Evolutionary conservation across 2,888 invertebrate genomes (phyloP).

Genomic region (Rhagophthalmus giganteus): DNA sequence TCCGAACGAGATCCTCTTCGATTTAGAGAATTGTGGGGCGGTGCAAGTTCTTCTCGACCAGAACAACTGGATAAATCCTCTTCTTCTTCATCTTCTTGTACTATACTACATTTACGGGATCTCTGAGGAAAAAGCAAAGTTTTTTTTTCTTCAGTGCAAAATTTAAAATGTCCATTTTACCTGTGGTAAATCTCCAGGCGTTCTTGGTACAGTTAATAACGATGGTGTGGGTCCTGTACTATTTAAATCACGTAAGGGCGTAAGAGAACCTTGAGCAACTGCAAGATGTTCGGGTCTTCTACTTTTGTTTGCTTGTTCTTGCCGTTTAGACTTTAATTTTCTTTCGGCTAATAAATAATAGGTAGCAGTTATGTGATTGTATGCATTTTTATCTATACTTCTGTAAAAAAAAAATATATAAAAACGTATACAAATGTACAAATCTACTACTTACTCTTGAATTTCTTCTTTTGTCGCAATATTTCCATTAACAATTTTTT

Average conservation of each 20-base stretch:
- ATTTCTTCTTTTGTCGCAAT: constrained; percentile 95
- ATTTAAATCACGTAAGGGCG: constrained; percentile 43
- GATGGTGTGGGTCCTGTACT: constrained; percentile 47
- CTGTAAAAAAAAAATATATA: constrained; percentile 55
- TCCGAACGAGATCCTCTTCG: constrained; percentile 79
- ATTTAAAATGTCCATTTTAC: constrained; percentile 48
- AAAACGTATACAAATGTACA: constrained; percentile 1
- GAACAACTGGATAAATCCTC: constrained; percentile 69
- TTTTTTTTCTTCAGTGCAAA: constrained; percentile 4
- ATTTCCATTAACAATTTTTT: constrained; percentile 94
- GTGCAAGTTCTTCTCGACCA: constrained; percentile 61
- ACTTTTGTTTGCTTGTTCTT: constrained; percentile 60
- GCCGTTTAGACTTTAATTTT: constrained; percentile 78
- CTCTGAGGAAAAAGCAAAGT: constrained; percentile 61
- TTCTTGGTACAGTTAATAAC: constrained; percentile 65
- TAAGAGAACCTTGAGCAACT: constrained; percentile 47
- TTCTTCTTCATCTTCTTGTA: constrained; percentile 90
- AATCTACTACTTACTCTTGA: constrained; percentile 63
- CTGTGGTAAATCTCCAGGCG: constrained; percentile 70
- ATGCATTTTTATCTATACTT: constrained; percentile 91
- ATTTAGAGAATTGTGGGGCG: constrained; percentile 59
- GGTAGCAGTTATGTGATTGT: constrained; percentile 97
- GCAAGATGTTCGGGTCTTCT: constrained; percentile 53
- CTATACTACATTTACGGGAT: constrained; percentile 86
- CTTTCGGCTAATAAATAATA: constrained; percentile 96